These are phyloP conservation scores for Agapornis roseicollis DNA, from an alignment of 2,113 vertebrate species.

Conservation along the genomic window DNA sequence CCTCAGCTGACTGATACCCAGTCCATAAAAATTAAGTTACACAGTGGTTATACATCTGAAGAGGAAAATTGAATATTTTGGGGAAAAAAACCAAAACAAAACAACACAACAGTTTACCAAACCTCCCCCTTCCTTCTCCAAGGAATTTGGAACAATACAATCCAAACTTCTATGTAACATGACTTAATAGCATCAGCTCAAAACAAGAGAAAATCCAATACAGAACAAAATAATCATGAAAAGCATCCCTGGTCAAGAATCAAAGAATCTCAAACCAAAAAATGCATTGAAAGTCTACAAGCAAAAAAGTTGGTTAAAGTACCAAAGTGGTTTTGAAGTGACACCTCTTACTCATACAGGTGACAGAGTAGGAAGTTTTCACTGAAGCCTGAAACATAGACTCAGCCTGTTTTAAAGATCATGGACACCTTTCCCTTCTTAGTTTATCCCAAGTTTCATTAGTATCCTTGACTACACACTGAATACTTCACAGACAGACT, in stretches of 20 bases:
- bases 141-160: not conserved
- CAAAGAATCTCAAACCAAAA: not conserved
- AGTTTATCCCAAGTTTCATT: not conserved
- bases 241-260: not conserved
- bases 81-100: not conserved
- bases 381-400: not conserved
- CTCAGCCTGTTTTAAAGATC: not conserved
- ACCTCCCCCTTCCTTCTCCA: not conserved
- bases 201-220: not conserved
- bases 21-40: not conserved
- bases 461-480: not conserved
- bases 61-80: not conserved
- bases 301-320: not conserved
- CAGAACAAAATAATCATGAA: not conserved
- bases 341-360: not conserved
- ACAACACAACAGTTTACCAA: not conserved
- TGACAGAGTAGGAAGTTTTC: not conserved
- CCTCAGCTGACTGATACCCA: not conserved
- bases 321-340: not conserved
- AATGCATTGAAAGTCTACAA: not conserved
- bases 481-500: not conserved
- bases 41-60: not conserved
- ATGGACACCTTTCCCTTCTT: not conserved
- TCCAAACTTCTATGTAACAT: not conserved
- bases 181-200: not conserved